A percentile compares a stretch with the other conserved stretches of the same genome.
Evolutionary conservation across 2,113 vertebrate species (phyloP).

Genomic region (Ariopsis seemanni): DNA sequence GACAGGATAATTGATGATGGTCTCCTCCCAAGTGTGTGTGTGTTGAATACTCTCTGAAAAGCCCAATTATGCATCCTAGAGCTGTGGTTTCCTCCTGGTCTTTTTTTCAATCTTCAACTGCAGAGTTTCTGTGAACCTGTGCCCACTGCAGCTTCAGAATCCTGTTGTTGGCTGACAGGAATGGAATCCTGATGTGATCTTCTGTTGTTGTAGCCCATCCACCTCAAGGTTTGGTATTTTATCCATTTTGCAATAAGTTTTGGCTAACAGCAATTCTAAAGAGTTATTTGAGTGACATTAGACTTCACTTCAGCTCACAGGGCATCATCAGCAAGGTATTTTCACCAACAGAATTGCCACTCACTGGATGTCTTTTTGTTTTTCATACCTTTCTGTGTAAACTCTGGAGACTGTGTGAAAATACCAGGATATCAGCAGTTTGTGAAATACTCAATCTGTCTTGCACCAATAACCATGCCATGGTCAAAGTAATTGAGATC

Average conservation of each 20-base stretch:
- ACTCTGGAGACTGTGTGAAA: neutral
- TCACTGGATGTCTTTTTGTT: neutral
- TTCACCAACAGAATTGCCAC: neutral
- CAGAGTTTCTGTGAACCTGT: neutral
- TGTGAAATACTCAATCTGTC: neutral
- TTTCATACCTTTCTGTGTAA: neutral
- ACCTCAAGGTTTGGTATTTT: neutral
- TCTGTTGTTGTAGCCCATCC: neutral
- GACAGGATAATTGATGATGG: constrained; percentile 56
- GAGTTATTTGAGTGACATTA: neutral
- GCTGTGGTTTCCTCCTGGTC: constrained; percentile 28
- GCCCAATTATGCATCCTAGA: constrained; percentile 41
- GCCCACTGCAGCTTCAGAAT: neutral
- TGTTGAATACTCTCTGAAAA: neutral
- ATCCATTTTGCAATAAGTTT: neutral
- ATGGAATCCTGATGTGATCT: neutral
- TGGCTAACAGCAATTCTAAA: neutral
- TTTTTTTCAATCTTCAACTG: neutral
- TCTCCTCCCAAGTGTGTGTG: constrained; percentile 53
- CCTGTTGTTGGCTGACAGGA: neutral
- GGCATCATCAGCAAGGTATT: neutral
- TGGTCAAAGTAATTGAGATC: neutral
- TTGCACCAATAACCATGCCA: neutral
- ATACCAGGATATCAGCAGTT: neutral
- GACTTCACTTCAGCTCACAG: neutral